These are phyloP conservation scores for Leguminivora glycinivorella DNA, from an alignment of 1,140 invertebrate species.

Conservation along the genomic window DNA sequence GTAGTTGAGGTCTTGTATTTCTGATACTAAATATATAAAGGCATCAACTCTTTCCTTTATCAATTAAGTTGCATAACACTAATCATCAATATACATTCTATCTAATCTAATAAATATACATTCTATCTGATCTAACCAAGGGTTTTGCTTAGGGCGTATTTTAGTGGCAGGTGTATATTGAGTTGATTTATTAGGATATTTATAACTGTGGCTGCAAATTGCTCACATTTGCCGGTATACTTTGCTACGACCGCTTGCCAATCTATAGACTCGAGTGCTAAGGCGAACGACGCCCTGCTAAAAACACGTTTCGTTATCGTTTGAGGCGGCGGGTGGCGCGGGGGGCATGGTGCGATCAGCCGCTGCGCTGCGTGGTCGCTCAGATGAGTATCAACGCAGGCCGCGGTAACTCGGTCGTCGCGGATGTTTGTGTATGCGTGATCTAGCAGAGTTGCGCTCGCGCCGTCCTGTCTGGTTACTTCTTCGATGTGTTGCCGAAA, in stretches of 20 bases:
- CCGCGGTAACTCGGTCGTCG: background rate
- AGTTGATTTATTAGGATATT: background rate
- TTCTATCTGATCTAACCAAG: background rate
- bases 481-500: background rate
- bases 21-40: no score
- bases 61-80: no score
- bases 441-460: background rate
- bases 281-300: background rate
- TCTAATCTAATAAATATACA: no score
- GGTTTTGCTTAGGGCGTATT: background rate
- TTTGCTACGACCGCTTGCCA: background rate
- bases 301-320: background rate
- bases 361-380: background rate
- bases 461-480: background rate
- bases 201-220: background rate
- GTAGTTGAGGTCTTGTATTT: background rate
- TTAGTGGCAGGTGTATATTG: background rate
- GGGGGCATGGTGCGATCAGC: background rate
- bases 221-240: background rate
- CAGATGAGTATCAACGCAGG: background rate
- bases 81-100: no score
- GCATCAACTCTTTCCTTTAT: no score
- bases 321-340: background rate
- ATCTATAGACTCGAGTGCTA: background rate
- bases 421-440: background rate